Evolutionary conservation across 2,797 vertebrate species (phyloP).

Genomic region (Chrosomus eos): DNA sequence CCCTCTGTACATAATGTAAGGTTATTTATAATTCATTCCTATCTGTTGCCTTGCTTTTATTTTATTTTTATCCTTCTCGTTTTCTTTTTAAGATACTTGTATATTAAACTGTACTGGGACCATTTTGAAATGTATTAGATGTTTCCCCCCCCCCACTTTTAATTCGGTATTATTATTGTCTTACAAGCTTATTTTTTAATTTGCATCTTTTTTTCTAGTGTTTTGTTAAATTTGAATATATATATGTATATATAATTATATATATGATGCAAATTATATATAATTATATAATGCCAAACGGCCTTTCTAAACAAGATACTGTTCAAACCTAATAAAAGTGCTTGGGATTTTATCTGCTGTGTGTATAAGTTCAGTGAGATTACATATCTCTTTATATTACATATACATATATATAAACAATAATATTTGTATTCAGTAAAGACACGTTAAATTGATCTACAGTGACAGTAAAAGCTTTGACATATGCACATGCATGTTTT

Average conservation of each 20-base stretch:
- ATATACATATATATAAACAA: no score
- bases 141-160: conserved; percentile 51
- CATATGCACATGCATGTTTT: neutral
- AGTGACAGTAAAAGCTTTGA: no score
- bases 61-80: conserved; percentile 55
- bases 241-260: conserved; percentile 82
- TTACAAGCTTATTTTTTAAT: conserved; percentile 74
- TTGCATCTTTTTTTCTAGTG: conserved; percentile 75
- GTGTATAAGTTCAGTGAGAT: neutral
- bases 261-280: conserved; percentile 82
- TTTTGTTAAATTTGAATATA: conserved; percentile 83
- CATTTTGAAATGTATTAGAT: conserved; percentile 77
- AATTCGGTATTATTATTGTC: conserved; percentile 75
- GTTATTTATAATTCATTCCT: conserved; percentile 84
- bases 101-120: conserved; percentile 81
- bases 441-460: neutral
- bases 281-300: conserved; percentile 84
- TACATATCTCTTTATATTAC: no score
- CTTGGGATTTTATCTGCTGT: conserved; percentile 79
- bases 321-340: conserved; percentile 84
- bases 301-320: conserved; percentile 83
- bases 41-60: conserved; percentile 70
- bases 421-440: neutral
- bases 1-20: conserved; percentile 82
- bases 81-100: conserved; percentile 64